A percentile compares a stretch with the other conserved stretches of the same genome.
Conservation (phyloP, 2,888 invertebrate species). For the Blera fallax region DNA sequence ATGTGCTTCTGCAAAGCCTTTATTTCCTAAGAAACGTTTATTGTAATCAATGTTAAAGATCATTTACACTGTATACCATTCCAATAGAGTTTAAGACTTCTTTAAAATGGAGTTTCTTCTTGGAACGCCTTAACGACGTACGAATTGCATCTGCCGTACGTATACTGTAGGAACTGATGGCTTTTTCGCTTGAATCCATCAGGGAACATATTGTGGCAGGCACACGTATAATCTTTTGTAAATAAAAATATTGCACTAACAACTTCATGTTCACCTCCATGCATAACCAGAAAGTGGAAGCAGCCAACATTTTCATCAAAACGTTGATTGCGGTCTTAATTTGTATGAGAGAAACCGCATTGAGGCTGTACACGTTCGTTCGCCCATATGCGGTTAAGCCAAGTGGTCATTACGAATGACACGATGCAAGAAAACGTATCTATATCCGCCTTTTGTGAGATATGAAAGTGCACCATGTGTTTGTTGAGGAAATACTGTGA, state of each 20-base stretch:
- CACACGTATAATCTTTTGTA: not conserved
- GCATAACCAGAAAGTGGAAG: conserved; percentile 10
- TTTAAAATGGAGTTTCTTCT: too few relatives aligned
- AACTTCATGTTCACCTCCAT: not conserved
- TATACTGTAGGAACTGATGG: not conserved
- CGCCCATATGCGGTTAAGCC: conserved; percentile 44
- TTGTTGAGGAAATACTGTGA: conserved; percentile 9
- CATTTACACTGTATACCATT: not conserved
- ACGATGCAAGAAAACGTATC: conserved; percentile 43
- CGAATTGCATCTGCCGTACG: not conserved
- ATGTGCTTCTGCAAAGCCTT: not conserved
- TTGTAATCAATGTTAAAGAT: not conserved
- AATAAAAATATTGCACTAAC: not conserved
- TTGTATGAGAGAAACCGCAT: conserved; percentile 32
- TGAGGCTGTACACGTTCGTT: conserved; percentile 13
- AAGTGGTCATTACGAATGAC: conserved; percentile 62
- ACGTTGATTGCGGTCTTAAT: conserved; percentile 56
- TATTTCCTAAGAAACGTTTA: not conserved
- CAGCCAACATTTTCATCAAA: conserved; percentile 27
- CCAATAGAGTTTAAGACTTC: too few relatives aligned
- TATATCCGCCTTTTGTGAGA: conserved; percentile 61
- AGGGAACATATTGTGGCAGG: not conserved
- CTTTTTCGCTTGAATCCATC: not conserved
- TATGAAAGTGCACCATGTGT: conserved; percentile 55
- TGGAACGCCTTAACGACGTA: too few relatives aligned